A percentile compares a stretch with the other conserved stretches of the same genome.
These are phyloP conservation scores for Opisthocomus hoazin DNA, from an alignment of 2,113 vertebrate genomes.

Conservation along the genomic window DNA sequence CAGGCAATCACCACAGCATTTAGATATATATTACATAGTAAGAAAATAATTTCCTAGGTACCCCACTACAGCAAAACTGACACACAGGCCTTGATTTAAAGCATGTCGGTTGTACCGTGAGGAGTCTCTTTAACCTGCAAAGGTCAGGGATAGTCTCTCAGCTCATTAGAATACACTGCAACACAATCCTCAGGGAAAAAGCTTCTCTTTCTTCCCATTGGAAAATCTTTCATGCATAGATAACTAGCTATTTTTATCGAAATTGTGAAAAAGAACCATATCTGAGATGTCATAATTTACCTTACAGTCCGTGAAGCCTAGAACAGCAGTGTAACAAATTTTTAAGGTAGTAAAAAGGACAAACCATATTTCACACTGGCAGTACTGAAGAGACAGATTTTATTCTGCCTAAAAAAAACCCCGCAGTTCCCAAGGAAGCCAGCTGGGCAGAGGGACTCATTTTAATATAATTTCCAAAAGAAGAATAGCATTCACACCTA, in stretches of 20 bases:
- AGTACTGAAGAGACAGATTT: not conserved
- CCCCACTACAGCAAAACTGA: not conserved
- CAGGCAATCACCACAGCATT: not conserved
- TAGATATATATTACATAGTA: not conserved
- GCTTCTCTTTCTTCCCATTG: not conserved
- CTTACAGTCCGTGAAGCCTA: not conserved
- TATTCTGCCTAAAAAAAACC: not conserved
- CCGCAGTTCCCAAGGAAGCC: conserved; percentile 19
- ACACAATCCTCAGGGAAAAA: not conserved
- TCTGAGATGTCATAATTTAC: not conserved
- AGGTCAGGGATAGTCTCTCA: not conserved
- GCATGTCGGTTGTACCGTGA: not conserved
- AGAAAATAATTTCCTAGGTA: not conserved
- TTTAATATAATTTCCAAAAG: not conserved
- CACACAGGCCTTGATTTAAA: not conserved
- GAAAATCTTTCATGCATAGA: not conserved
- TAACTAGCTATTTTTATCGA: not conserved
- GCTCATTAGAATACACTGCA: not conserved
- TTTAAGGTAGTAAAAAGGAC: not conserved
- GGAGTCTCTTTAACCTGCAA: not conserved
- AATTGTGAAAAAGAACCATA: not conserved
- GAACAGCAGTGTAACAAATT: not conserved
- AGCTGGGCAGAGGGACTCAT: not conserved
- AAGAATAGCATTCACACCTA: not conserved
- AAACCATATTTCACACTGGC: not conserved